Percentiles rank a stretch among this genome's conserved stretches.
Evolutionary conservation across 2,888 invertebrate genomes (phyloP).

Genomic region (Pterostichus niger): DNA sequence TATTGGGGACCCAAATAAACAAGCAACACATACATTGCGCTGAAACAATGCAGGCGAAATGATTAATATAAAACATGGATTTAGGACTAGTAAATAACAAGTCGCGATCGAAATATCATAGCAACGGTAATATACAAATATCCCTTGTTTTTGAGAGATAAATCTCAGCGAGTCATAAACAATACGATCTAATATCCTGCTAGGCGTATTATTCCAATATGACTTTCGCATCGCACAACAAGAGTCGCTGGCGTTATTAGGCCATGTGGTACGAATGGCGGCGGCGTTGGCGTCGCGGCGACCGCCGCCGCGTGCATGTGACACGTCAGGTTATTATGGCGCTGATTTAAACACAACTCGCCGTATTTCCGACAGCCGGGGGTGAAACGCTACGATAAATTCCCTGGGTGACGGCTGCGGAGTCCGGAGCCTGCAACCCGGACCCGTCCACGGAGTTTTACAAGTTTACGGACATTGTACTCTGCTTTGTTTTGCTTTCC

Average conservation of each 20-base stretch:
- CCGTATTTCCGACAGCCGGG: slow-evolving; percentile 56
- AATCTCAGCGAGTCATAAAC: slow-evolving; percentile 52
- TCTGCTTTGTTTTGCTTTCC: slow-evolving; percentile 40
- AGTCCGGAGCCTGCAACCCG: not conserved
- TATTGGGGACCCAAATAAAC: too few species aligned
- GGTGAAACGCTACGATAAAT: slow-evolving; percentile 59
- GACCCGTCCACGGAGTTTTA: slow-evolving; percentile 41
- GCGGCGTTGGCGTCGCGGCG: slow-evolving; percentile 3
- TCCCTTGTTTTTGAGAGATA: slow-evolving; percentile 41
- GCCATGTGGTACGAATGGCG: slow-evolving; percentile 55
- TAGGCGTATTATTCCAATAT: slow-evolving; percentile 55
- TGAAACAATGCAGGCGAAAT: slow-evolving; percentile 1
- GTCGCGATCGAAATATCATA: not conserved
- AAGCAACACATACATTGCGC: not conserved
- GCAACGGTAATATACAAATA: slow-evolving; percentile 23
- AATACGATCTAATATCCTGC: slow-evolving; percentile 58
- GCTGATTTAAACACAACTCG: slow-evolving; percentile 71
- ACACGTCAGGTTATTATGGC: slow-evolving; percentile 72
- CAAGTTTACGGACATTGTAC: slow-evolving; percentile 52
- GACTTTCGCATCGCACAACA: slow-evolving; percentile 27
- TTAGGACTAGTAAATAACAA: not conserved
- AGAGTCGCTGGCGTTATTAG: slow-evolving; percentile 34
- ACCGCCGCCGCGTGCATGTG: slow-evolving; percentile 70
- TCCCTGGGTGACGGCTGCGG: slow-evolving; percentile 29
- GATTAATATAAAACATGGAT: slow-evolving; percentile 12